These are phyloP conservation scores for Rhinichthys klamathensis DNA, from an alignment of 2,113 vertebrate species.

Conservation along the genomic window DNA sequence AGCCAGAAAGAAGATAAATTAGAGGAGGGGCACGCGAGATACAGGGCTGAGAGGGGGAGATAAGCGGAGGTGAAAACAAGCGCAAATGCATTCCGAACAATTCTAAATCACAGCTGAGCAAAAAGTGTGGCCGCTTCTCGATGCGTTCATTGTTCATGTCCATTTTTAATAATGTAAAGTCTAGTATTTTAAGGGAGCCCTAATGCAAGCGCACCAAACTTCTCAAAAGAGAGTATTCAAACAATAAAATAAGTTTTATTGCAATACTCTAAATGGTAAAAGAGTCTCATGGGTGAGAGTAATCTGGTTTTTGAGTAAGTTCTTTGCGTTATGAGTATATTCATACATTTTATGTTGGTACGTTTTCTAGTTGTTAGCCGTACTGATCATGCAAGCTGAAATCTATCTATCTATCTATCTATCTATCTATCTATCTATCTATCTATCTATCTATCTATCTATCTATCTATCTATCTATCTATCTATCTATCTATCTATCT, in stretches of 20 bases:
- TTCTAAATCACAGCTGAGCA: constrained; percentile 56
- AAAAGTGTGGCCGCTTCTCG: constrained; percentile 50
- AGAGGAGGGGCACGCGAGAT: constrained; percentile 59
- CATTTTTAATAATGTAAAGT: not conserved
- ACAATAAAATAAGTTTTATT: not conserved
- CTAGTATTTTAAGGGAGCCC: not conserved
- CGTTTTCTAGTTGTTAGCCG: not conserved
- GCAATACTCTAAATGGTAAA: not conserved
- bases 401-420: not conserved
- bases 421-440: no score
- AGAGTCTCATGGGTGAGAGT: not conserved
- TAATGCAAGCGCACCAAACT: not conserved
- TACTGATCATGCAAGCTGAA: not conserved
- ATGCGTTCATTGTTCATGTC: constrained; percentile 46
- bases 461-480: no score
- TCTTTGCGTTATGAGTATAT: not conserved
- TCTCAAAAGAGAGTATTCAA: not conserved
- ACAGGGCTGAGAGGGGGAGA: constrained; percentile 60
- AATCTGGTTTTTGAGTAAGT: not conserved
- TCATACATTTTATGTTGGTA: not conserved
- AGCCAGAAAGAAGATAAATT: constrained; percentile 65
- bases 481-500: no score
- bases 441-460: no score
- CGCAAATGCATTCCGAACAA: constrained; percentile 54
- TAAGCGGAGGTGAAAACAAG: constrained; percentile 54